Base-by-base conservation (phyloP, 1,140 invertebrate species). In the Lordiphosa mommai region DNA sequence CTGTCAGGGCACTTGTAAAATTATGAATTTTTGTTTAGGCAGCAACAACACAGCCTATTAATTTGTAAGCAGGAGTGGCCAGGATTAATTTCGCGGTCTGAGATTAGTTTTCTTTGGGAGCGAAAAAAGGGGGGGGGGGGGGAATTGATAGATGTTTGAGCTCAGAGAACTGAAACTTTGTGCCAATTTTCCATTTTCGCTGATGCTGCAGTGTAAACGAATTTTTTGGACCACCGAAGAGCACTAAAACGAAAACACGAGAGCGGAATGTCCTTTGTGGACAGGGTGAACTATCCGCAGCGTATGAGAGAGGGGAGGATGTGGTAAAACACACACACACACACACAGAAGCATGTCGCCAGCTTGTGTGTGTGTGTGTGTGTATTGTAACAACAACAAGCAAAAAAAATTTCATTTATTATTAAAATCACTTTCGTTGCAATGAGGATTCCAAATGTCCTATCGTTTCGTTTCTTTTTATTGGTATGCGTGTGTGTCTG, bases 361-460 rank as follows among this genome's bases (percentile, higher is more conserved):
- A 17, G 3, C 16, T 1, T 17, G 53, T 53, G 44, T 36, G 40
- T 32, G 33, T 29, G 38, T 36, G 47, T 16, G 8, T 6, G 32
- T 6, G n/a, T n/a, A n/a, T n/a, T n/a, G 32, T 8, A 16, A 3
- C 12, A 44, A 30, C 29, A 17, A 23, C 46, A 52, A n/a, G 12
- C 14, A n/a, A 52, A 37, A 73, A 79, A 79, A 64, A 82, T 63
- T 73, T 85, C 80, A 85, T 85, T 79, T 71, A 85, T 85, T 85
- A 85, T 85, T 85, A 85, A 85, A 85, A 85, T 85, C 79, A 85
- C 79, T 85, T 85, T 85, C 79, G 79, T 85, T 85, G 79, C 79
- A 85, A 85, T 85, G 79, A 85, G 79, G 71, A 82, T 76, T 80
- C 76, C 76, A 76, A 80, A 80, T 80, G 71, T 82, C 71, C 71